A percentile compares a stretch with the other conserved stretches of the same genome.
Conservation (phyloP, 1,140 invertebrate genomes). For the Bombus ignitus region DNA sequence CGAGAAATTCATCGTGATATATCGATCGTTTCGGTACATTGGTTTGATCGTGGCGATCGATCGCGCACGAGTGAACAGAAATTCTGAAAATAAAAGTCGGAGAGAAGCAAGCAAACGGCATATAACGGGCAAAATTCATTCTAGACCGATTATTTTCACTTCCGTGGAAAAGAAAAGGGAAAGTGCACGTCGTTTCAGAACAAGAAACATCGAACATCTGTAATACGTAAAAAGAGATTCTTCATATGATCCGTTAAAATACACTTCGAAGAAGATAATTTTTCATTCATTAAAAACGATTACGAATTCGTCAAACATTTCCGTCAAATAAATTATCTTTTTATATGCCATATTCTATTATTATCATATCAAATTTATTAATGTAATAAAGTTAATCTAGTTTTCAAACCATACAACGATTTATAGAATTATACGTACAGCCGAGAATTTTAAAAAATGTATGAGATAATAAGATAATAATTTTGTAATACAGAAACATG, state of each 20-base stretch:
- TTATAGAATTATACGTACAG: no score
- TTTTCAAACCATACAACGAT: not conserved
- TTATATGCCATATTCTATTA: not conserved
- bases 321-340: not conserved
- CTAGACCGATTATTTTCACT: slow-evolving; percentile 70
- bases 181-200: slow-evolving; percentile 66
- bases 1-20: slow-evolving; percentile 16
- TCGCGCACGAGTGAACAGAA: slow-evolving; percentile 62
- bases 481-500: not conserved
- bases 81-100: slow-evolving; percentile 68
- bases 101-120: slow-evolving; percentile 52
- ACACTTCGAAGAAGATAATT: not conserved
- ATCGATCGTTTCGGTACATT: slow-evolving; percentile 34
- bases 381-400: not conserved
- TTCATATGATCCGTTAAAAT: not conserved
- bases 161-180: slow-evolving; percentile 76
- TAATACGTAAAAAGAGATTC: not conserved
- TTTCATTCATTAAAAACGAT: not conserved
- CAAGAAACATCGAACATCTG: slow-evolving; percentile 37
- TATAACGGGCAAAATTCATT: slow-evolving; percentile 62
- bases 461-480: not conserved
- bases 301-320: not conserved
- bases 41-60: slow-evolving; percentile 13
- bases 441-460: not conserved
- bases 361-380: not conserved